Conservation (phyloP, 37 sponge, comb jelly and placozoan species). For the Haliclona indistincta region DNA sequence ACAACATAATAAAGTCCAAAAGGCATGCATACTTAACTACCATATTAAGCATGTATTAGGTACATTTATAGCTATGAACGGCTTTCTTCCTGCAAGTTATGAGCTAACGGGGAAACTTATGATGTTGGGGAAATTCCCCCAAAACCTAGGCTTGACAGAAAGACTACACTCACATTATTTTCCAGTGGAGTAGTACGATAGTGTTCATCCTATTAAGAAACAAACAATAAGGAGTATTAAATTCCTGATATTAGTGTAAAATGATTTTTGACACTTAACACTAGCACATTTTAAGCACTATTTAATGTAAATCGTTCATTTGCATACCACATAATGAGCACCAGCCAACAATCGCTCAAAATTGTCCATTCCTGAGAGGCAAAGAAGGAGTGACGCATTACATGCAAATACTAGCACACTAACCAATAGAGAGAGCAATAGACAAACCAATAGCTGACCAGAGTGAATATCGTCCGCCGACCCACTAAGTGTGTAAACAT, state of each 20-base stretch:
- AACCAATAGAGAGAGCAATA: conserved; percentile 84
- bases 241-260: not conserved
- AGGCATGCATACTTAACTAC: no score
- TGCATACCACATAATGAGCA: conserved; percentile 89
- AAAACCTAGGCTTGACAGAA: no score
- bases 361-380: conserved; percentile 85
- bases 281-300: not conserved
- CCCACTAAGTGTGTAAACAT: conserved; percentile 74
- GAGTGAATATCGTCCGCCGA: conserved; percentile 98
- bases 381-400: not conserved
- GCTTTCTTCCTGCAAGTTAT: no score
- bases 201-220: conserved; percentile 81
- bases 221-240: not conserved
- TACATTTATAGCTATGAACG: no score
- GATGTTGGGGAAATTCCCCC: no score
- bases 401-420: conserved; percentile 11
- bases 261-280: not conserved
- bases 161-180: conserved; percentile 90
- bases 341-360: conserved; percentile 93
- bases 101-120: no score
- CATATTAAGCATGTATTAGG: no score
- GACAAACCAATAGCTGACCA: conserved; percentile 99
- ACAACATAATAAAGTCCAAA: no score
- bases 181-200: conserved; percentile 90
- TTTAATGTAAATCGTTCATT: not conserved